phyloP scores from a whole-genome alignment of 2,888 invertebrate species.

The Brachylomia viminalis region DNA sequence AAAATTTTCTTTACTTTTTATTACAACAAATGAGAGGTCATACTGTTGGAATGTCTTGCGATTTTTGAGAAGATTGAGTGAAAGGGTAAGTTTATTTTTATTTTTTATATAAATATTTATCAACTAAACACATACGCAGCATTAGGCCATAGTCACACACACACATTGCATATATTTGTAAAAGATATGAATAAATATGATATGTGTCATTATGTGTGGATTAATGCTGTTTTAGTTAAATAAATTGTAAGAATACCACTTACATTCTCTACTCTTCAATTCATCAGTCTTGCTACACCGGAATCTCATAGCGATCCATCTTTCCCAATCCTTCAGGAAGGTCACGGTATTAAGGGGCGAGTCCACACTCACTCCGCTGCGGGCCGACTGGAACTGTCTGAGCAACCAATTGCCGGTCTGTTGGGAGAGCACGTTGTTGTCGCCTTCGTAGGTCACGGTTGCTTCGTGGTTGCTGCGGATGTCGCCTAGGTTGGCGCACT shows the following conservation, averaged over 20 bases:
- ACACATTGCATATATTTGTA: too few species aligned
- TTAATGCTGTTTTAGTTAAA: too few species aligned
- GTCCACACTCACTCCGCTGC: constrained; percentile 85
- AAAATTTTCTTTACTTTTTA: too few species aligned
- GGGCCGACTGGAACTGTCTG: constrained; percentile 91
- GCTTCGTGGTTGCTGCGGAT: constrained; percentile 97
- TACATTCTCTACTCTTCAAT: constrained; percentile 80
- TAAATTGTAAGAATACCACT: constrained; percentile 56
- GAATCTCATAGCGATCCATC: constrained; percentile 71
- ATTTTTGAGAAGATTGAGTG: too few species aligned
- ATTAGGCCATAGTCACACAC: too few species aligned
- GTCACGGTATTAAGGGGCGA: constrained; percentile 93
- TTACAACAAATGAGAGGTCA: too few species aligned
- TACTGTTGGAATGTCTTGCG: too few species aligned
- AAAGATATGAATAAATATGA: too few species aligned
- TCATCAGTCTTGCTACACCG: constrained; percentile 71
- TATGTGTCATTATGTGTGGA: too few species aligned
- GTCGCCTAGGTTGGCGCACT: constrained; percentile 96
- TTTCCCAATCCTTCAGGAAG: constrained; percentile 89
- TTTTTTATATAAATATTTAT: too few species aligned
- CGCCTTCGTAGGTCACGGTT: constrained; percentile 97
- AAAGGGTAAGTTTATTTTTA: too few species aligned
- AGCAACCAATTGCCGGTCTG: constrained; percentile 97
- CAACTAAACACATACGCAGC: too few species aligned
- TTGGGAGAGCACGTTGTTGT: constrained; percentile 97